Evolutionary conservation across 1,140 invertebrate genomes (phyloP), one percentile per base, ranked within the genome.

Genomic region (Vanessa atalanta): DNA sequence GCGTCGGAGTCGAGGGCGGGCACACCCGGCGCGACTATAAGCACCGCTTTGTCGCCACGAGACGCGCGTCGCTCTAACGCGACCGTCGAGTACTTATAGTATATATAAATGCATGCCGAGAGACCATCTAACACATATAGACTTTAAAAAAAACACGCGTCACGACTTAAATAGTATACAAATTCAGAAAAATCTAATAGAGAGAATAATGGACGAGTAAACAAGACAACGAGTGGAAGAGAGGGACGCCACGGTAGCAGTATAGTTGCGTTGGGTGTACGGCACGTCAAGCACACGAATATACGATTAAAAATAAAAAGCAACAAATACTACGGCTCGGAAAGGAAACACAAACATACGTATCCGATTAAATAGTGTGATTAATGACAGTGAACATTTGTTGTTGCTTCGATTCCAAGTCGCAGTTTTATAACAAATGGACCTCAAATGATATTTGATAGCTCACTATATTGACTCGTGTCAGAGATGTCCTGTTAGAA

Each of bases 241-340:
- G 14, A 65, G 47, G 20, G 65, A 67, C 55, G 47, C 66, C 64
- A 77, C 73, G 75, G 70, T 61, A 73, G 76, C 67, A 66, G 71
- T 72, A 79, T 78, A 82, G 77, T 82, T 79, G 80, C 83, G 83
- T 82, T 78, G 81, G 81, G 79, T 81, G 78, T 81, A 81, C 82
- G 71, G 75, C 73, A 83, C 79, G 75, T 78, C 55, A 85, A 88
- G 86, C 86, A 86, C 83, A 88, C 81, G 81, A 80, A 88, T 85
- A 83, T 79, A 88, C 83, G 82, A 68, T 61, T 86, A 83, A 78
- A 80, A 83, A 83, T 84, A 86, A 78, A 70, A 84, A 76, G 83
- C 83, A 75, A 75, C 66, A 79, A 23, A 68, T 69, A 80, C 77
- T 77, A 76, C 51, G 66, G 50, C 73, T 79, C 78, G 75, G 75